Base-by-base conservation (phyloP, 1,140 invertebrate species). In the Lutraria rhynchaena region DNA sequence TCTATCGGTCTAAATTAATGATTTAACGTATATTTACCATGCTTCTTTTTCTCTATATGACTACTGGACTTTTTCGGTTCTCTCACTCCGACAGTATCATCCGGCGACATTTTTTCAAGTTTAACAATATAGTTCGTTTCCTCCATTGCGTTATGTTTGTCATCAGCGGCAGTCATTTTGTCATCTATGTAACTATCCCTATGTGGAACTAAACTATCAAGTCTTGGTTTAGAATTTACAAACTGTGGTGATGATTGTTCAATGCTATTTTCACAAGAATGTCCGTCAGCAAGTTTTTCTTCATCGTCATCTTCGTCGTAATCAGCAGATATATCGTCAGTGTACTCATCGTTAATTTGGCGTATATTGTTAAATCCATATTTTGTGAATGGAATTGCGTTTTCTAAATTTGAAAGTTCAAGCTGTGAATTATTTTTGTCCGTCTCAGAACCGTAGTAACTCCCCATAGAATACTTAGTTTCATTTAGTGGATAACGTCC, bases 51-150 rank as follows among this genome's bases (percentile, higher is more conserved):
- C 17, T 81, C 78, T 19, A 19, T 46, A 17, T 37, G 29, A 27
- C 51, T 57, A 0, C 4, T 29, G 19, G 55, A 17, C 31, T 81
- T 81, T 9, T 27, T 24, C 27, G 58, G 24, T 11, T 74, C 78
- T n/a, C 69, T 60, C 11, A 51, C 29, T 35, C 69, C 60, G 17
- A 31, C 60, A 19, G 58, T 22, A 3, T 55, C 22, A n/a, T 73
- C 78, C 13, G 78, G 55, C 0, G 78, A 81, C 49, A 81, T 81
- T 74, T 81, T 81, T 24, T 81, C 78, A 11, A 81, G 69, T 44
- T 81, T 81, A 15, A 81, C 78, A 55, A 81, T 81, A 53, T 81
- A 81, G 46, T 81, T 81, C 0, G 69, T 74, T 31, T 81, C 78
- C 13, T 73, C 69, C 41, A 73, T 49, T 27, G 11, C 69, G 11